Percentiles rank a stretch among this genome's conserved stretches.
phyloP scores from a whole-genome alignment of 2,797 vertebrate genomes.

The Peromyscus eremicus region DNA sequence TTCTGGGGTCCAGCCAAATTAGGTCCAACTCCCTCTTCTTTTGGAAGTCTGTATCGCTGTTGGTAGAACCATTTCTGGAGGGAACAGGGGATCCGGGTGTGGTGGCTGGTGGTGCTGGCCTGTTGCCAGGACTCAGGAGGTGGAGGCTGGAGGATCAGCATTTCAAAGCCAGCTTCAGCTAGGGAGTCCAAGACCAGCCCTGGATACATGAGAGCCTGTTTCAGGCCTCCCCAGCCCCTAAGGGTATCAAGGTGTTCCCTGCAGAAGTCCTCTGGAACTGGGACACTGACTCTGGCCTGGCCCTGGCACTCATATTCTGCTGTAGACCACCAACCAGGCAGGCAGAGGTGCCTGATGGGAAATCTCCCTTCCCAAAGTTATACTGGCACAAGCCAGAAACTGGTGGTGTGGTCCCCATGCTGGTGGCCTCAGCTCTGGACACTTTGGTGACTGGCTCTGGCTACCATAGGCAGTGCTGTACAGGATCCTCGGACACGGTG shows the following conservation, averaged over 20 bases:
- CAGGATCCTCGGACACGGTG: too few relatives aligned
- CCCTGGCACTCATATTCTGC: background rate
- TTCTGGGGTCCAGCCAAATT: background rate
- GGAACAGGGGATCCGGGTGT: background rate
- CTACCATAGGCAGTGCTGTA: background rate
- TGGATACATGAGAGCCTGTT: background rate
- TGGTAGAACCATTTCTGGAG: background rate
- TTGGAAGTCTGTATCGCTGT: background rate
- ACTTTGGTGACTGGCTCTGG: background rate
- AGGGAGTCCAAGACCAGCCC: background rate
- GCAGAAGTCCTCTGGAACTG: background rate
- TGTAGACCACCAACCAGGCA: rapidly evolving
- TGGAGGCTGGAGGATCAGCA: background rate
- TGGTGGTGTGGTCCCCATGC: background rate
- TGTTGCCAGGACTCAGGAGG: background rate
- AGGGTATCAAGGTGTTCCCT: background rate
- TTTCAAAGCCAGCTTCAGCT: background rate
- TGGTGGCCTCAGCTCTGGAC: background rate
- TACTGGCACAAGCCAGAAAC: background rate
- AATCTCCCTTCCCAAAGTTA: too few relatives aligned
- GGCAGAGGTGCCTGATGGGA: background rate
- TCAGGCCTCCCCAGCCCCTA: background rate
- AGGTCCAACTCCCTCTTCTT: background rate
- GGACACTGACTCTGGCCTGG: background rate
- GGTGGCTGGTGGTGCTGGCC: background rate